Percentiles rank a stretch among this genome's conserved stretches.
Evolutionary conservation across 2,113 vertebrate species (phyloP).

Genomic region (Gallinago undulata): DNA sequence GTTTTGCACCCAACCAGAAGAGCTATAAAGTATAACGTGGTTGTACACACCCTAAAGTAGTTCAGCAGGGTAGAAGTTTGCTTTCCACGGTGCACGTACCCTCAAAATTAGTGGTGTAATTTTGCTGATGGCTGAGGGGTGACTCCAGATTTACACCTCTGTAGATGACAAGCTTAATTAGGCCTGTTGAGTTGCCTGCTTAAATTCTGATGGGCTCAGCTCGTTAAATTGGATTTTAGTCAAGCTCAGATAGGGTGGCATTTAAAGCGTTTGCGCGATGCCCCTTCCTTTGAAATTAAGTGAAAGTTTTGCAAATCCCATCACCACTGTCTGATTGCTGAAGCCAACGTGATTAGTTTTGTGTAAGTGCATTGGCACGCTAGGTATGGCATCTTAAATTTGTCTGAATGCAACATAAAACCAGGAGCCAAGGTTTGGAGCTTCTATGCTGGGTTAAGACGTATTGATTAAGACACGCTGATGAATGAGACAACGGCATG

Average conservation of each 20-base stretch:
- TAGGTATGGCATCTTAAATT: neutral
- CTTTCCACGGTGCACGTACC: neutral
- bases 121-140: neutral
- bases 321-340: neutral
- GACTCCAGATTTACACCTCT: neutral
- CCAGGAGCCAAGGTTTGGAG: neutral
- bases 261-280: neutral
- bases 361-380: neutral
- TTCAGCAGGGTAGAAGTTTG: neutral
- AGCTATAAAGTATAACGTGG: rapidly evolving
- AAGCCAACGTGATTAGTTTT: neutral
- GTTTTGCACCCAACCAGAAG: neutral
- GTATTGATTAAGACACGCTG: rapidly evolving
- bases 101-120: neutral
- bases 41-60: neutral
- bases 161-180: neutral
- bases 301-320: neutral
- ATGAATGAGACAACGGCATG: neutral
- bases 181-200: neutral
- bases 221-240: neutral
- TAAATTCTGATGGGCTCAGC: neutral
- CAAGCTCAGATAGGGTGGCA: neutral
- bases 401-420: neutral
- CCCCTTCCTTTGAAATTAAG: neutral
- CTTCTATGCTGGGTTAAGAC: neutral